Evolutionary conservation across 2,797 vertebrate species (phyloP), one percentile per base, ranked within the genome.

Genomic region (Cynopterus sphinx): DNA sequence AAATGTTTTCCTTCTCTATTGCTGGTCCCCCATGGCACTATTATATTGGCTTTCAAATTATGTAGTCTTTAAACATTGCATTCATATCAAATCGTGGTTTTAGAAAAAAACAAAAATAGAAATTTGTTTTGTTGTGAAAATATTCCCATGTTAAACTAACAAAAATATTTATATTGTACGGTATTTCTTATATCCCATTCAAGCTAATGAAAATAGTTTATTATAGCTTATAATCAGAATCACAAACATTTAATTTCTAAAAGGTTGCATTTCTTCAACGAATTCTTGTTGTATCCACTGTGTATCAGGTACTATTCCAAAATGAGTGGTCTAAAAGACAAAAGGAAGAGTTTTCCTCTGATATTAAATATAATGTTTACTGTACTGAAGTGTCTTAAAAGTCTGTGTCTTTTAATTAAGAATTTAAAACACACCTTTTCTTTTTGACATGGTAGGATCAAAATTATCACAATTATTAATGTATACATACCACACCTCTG

Each of bases 51-150:
- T 88, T 96, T 96, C 21, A 79, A 89, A 46, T 93, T 10, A 2
- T 46, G 31, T 68, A n/a, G n/a, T 61, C 41, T 82, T 94, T 73
- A 57, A 88, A 89, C 11, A 57, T 46, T 24, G 13, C 16, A 63
- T 65, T 87, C 43, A 63, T 83, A 75, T 68, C 24, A 74, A 93
- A 84, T 33, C 73, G 17, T 73, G 77, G 21, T 78, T 96, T 96
- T 92, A 83, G 79, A 89, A 96, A 93, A 83, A 4, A 22, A 7
- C 91, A 41, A 82, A 94, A 86, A 86, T 82, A 82, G 78, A 89
- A 36, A 59, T 59, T 81, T 84, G 1, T 91, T 92, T 19, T 79
- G 24, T 82, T 68, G 19, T 87, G 31, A 79, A 49, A 94, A 70
- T 65, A 26, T 59, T 83, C 28, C 84, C 15, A 70, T 46, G 95